phyloP scores from a whole-genome alignment of 2,113 vertebrate genomes.

The Gulo gulo region DNA sequence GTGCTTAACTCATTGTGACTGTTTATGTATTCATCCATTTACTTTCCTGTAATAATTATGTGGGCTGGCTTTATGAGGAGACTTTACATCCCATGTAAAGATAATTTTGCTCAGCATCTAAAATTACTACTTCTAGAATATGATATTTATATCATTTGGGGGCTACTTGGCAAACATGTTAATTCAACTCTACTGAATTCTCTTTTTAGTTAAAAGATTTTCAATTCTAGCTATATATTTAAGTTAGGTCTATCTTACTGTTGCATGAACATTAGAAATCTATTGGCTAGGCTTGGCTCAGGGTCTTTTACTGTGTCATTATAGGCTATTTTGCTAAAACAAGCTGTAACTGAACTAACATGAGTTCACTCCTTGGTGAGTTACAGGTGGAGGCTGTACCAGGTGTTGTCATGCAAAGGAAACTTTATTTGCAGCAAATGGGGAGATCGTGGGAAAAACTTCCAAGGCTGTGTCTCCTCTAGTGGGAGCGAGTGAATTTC shows the following conservation, averaged over 20 bases:
- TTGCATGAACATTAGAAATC: neutral
- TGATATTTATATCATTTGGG: neutral
- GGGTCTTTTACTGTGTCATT: neutral
- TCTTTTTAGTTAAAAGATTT: conserved; percentile 15
- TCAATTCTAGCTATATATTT: neutral
- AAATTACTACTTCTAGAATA: neutral
- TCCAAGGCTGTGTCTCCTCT: neutral
- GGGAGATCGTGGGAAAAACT: neutral
- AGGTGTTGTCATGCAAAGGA: neutral
- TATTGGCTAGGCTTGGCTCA: neutral
- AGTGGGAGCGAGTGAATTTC: neutral
- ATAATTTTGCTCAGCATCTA: conserved; percentile 5
- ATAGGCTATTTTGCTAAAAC: neutral
- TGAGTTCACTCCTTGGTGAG: neutral
- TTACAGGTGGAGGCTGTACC: neutral
- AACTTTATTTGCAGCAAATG: neutral
- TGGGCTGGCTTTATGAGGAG: neutral
- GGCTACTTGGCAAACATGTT: neutral
- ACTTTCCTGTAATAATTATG: neutral
- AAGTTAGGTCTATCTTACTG: neutral
- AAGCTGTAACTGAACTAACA: neutral
- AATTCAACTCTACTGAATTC: neutral
- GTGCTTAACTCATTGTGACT: neutral
- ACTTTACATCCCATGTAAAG: neutral
- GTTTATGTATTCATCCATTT: neutral